phyloP scores from a whole-genome alignment of 2,797 vertebrate species.

The Sarcoramphus papa region DNA sequence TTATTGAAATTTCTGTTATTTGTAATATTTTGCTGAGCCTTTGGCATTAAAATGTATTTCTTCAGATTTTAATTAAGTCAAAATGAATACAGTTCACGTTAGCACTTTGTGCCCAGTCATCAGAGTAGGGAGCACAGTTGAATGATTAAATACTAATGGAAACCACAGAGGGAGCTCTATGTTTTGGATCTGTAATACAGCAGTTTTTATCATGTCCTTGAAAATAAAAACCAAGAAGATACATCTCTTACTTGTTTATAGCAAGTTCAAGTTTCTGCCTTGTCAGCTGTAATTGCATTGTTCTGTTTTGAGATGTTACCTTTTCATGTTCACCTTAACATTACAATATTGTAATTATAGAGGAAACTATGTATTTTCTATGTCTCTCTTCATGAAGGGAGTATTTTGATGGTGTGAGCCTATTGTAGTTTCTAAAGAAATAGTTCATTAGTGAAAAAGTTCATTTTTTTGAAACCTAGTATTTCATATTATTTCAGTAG shows the following conservation, averaged over 20 bases:
- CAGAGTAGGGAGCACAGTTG: background rate
- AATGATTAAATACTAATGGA: background rate
- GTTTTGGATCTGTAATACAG: background rate
- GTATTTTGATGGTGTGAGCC: background rate
- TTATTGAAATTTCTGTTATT: background rate
- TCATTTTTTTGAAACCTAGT: background rate
- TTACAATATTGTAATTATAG: background rate
- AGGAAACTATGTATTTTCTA: background rate
- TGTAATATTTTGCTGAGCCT: background rate
- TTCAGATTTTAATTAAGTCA: background rate
- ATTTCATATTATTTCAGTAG: conserved; percentile 35
- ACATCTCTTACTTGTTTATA: background rate
- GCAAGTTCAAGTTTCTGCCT: background rate
- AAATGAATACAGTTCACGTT: background rate
- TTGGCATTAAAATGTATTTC: background rate
- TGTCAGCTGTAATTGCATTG: background rate
- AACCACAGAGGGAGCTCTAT: background rate
- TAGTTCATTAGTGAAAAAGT: background rate
- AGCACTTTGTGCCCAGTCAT: background rate
- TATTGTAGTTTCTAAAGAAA: background rate
- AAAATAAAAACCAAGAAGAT: background rate
- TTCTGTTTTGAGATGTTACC: background rate
- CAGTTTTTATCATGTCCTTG: background rate
- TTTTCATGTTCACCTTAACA: background rate
- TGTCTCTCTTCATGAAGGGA: background rate